Base-by-base conservation (phyloP, 2,113 vertebrate genomes). In the Seriola quinqueradiata region DNA sequence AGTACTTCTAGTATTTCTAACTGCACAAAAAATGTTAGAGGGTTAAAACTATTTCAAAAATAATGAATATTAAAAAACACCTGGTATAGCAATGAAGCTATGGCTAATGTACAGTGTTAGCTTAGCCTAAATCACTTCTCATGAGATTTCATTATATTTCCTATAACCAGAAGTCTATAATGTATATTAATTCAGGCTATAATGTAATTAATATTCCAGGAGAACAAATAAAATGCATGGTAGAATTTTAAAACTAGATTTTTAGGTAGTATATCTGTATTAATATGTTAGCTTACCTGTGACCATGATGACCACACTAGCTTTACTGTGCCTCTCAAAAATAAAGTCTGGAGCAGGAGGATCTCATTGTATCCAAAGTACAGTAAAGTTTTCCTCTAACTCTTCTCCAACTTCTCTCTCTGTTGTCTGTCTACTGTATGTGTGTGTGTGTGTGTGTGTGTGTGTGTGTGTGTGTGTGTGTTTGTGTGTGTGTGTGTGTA, bases 211-310 rank as follows among this genome's bases (percentile, higher is more conserved):
- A 44, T 44, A 23, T 82, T 65, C 28, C 63, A 42, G 5, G 19
- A 71, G 34, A 28, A 68, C 4, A 59, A 55, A 34, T 28, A n/a
- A 36, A 0, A 55, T 25, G n/a, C 2, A 2, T 50, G 3, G 8
- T 21, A 25, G 4, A 50, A 40, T 34, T 34, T n/a, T 14, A 32
- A 48, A 50, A 48, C 38, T 19, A 40, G 8, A 36, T 17, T 55
- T 70, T 65, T 3, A 48, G 23, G 38, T 28, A n/a, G 55, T 65
- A 48, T 67, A 74, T 79, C 25, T 74, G n/a, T 38, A 57, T 60
- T 23, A 57, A 55, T 46, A 42, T 4, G 25, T 9, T 8, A 34
- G 38, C 76, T 87, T 85, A 90, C 83, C 86, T 89, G 81, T 74
- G 68, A 87, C 63, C 84, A 86, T 5, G 67, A 63, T 44, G 40